Conservation (phyloP, 2,888 invertebrate genomes). For the Disparrhopalites patrizii region DNA sequence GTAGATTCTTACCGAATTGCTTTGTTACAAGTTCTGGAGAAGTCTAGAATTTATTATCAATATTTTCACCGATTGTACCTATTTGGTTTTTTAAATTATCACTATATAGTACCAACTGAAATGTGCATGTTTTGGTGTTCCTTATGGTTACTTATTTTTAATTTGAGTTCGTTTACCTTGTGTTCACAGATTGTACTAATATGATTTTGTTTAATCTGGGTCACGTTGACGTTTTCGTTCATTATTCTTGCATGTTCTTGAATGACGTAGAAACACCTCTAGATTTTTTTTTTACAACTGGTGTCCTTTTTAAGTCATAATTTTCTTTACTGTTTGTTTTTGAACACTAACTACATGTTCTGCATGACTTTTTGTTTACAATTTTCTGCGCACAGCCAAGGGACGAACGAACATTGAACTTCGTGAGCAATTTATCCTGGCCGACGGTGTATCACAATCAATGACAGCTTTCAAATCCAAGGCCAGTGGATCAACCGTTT, state of each 20-base stretch:
- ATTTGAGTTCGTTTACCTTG: not conserved
- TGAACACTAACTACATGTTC: conserved; percentile 20
- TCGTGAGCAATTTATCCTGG: conserved; percentile 97
- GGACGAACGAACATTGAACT: conserved; percentile 99
- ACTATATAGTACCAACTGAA: not conserved
- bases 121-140: not conserved
- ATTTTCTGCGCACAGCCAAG: conserved; percentile 69
- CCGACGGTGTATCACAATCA: conserved; percentile 96
- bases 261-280: too few relatives aligned
- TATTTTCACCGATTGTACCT: too few relatives aligned
- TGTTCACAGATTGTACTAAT: not conserved
- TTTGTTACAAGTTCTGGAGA: too few relatives aligned
- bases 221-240: not conserved
- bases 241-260: too few relatives aligned
- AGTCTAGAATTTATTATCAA: too few relatives aligned
- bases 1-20: too few relatives aligned
- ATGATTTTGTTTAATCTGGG: not conserved
- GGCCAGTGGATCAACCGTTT: conserved; percentile 68
- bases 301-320: too few relatives aligned
- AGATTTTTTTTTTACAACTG: too few relatives aligned
- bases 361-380: conserved; percentile 22
- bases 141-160: not conserved
- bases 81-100: not conserved
- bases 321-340: conserved; percentile 15
- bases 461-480: conserved; percentile 98